Percentiles rank a stretch among this genome's conserved stretches.
phyloP scores from a whole-genome alignment of 37 sponge, comb jelly and placozoan genomes.

The Halisarca cf. caerulea region DNA sequence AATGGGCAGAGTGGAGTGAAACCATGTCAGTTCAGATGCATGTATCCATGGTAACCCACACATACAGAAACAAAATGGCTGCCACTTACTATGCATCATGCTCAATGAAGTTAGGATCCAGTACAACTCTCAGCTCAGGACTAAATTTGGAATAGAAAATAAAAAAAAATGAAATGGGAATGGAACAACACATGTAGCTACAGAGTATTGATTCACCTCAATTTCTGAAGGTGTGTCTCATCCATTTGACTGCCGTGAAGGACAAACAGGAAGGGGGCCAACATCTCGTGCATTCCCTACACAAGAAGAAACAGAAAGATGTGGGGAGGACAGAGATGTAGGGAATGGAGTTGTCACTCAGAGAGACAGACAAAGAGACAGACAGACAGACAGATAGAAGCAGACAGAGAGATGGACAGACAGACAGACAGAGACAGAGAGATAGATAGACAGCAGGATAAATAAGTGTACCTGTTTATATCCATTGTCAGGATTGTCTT shows the following conservation, averaged over 20 bases:
- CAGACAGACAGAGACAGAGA: constrained; percentile 12
- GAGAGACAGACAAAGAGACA: background rate
- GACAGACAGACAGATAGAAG: background rate
- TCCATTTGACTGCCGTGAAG: constrained; percentile 68
- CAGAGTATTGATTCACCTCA: constrained; percentile 38
- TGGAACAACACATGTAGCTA: too few relatives aligned
- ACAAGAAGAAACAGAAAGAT: background rate
- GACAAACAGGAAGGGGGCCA: constrained; percentile 92
- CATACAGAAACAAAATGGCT: too few relatives aligned
- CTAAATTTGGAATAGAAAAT: constrained; percentile 12
- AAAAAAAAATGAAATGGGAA: too few relatives aligned
- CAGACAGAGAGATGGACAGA: background rate
- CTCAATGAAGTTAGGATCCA: constrained; percentile 80
- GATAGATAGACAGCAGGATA: background rate
- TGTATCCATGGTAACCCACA: background rate
- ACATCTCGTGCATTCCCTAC: constrained; percentile 95
- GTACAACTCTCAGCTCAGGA: constrained; percentile 64
- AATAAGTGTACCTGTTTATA: constrained; percentile 85
- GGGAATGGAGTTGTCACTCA: background rate
- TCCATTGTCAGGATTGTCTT: constrained; percentile 68
- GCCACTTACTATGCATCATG: constrained; percentile 87
- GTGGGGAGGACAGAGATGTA: background rate
- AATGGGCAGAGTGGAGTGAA: too few relatives aligned
- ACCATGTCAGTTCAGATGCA: background rate
- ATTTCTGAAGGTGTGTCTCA: constrained; percentile 19